Conservation (phyloP, 2,888 invertebrate species). For the Nephrotoma flavescens region DNA sequence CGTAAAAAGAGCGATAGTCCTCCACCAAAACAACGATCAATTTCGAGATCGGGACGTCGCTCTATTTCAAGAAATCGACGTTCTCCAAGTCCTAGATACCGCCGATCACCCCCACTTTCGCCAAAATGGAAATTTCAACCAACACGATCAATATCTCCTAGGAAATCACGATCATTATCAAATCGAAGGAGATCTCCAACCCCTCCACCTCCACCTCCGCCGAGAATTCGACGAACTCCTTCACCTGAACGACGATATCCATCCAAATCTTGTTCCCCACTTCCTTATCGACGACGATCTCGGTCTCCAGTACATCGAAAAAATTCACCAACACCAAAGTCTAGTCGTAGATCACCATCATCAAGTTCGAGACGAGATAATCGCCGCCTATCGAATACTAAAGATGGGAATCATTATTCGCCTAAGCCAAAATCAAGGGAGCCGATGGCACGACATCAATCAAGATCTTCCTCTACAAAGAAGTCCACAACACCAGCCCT, state of each 20-base stretch:
- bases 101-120: constrained; percentile 3
- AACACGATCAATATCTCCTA: constrained; percentile 10
- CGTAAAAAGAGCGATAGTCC: not conserved
- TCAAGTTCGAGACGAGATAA: not conserved
- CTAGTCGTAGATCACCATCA: not conserved
- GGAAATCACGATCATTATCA: not conserved
- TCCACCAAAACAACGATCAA: not conserved
- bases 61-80: constrained; percentile 8
- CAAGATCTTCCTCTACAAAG: not conserved
- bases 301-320: not conserved
- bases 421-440: not conserved
- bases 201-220: not conserved
- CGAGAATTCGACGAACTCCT: not conserved
- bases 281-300: not conserved
- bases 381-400: not conserved
- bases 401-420: not conserved
- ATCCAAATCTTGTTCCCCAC: not conserved
- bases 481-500: not conserved
- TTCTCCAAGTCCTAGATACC: constrained; percentile 9
- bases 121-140: constrained; percentile 10
- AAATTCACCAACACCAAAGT: not conserved
- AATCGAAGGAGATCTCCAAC: not conserved
- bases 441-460: not conserved
- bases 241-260: not conserved
- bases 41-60: constrained; percentile 3